phyloP scores from a whole-genome alignment of 2,113 vertebrate species.

The Lycocorax pyrrhopterus region DNA sequence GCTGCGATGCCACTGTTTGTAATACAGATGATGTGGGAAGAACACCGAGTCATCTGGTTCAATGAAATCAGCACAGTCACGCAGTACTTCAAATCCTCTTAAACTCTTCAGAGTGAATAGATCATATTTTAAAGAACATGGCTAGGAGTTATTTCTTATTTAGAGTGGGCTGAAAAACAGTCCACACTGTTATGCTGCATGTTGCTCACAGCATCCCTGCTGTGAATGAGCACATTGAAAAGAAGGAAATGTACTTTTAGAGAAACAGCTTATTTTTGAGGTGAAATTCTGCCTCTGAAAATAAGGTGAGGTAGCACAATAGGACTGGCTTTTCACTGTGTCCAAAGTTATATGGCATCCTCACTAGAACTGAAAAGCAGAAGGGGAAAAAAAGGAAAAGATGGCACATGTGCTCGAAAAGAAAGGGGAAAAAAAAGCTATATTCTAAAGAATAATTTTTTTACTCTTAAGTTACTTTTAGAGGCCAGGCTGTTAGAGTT shows the following conservation, averaged over 20 bases:
- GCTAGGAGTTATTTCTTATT: neutral
- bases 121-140: neutral
- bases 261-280: neutral
- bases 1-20: neutral
- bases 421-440: no score
- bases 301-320: neutral
- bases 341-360: neutral
- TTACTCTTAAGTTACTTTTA: neutral
- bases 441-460: neutral
- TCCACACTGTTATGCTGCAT: neutral
- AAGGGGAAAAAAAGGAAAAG: neutral
- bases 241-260: neutral
- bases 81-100: neutral
- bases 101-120: neutral
- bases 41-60: neutral
- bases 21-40: neutral
- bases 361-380: neutral
- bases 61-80: neutral
- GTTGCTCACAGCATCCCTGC: neutral
- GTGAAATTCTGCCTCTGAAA: neutral
- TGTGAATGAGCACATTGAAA: neutral
- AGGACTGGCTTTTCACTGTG: neutral
- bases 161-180: neutral
- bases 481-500: neutral
- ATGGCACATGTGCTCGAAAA: rapidly evolving